Percentiles rank a stretch among this genome's conserved stretches.
These are phyloP conservation scores for Alitta virens DNA, from an alignment of 2,888 invertebrate genomes.

Conservation along the genomic window DNA sequence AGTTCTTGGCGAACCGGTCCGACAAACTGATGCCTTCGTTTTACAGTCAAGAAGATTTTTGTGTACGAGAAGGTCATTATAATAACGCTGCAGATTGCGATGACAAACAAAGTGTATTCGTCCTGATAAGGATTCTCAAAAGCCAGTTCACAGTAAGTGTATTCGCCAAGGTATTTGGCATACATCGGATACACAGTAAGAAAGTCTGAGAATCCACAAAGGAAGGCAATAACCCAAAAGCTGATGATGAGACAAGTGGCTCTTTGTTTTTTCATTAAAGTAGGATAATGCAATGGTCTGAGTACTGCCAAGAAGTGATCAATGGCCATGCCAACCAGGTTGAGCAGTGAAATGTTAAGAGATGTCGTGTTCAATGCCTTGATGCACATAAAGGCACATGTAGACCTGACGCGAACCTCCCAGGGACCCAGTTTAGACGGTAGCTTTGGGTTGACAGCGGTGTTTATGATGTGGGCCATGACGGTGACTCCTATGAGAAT, in stretches of 20 bases:
- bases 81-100: slow-evolving; percentile 35
- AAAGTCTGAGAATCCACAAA: slow-evolving; percentile 32
- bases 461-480: slow-evolving; percentile 35
- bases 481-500: slow-evolving; percentile 39
- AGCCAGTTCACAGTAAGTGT: slow-evolving; percentile 41
- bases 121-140: slow-evolving; percentile 37
- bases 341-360: slow-evolving; percentile 34
- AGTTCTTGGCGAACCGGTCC: slow-evolving; percentile 7
- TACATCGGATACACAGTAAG: slow-evolving; percentile 15
- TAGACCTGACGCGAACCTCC: slow-evolving; percentile 28
- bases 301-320: slow-evolving; percentile 32
- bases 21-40: slow-evolving; percentile 4
- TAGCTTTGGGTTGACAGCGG: slow-evolving; percentile 30
- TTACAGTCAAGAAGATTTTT: slow-evolving; percentile 37
- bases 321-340: slow-evolving; percentile 30
- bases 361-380: slow-evolving; percentile 39
- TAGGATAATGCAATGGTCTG: slow-evolving; percentile 26
- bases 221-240: slow-evolving; percentile 25
- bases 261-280: slow-evolving; percentile 22
- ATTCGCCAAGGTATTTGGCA: slow-evolving; percentile 16
- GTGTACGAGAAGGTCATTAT: slow-evolving; percentile 38
- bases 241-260: slow-evolving; percentile 18
- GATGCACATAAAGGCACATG: slow-evolving; percentile 36
- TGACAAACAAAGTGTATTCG: slow-evolving; percentile 38
- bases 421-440: slow-evolving; percentile 18